Evolutionary conservation across 2,113 vertebrate species (phyloP).

Genomic region (Oreochromis niloticus): DNA sequence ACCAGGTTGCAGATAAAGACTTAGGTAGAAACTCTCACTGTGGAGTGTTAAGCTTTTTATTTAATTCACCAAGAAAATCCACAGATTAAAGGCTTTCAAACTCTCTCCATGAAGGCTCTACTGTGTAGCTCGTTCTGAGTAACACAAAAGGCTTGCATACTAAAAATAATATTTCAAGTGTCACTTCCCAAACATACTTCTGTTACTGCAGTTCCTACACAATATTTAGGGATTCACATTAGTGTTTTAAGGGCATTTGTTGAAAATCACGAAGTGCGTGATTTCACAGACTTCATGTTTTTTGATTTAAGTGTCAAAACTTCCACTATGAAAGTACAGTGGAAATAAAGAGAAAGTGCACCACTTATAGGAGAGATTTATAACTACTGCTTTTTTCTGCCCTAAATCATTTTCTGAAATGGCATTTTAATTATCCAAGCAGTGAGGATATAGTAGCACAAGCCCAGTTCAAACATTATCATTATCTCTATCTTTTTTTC

Average conservation of each 20-base stretch:
- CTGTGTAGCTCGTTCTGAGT: not conserved
- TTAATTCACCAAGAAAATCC: not conserved
- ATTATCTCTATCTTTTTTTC: not conserved
- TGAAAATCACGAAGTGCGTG: not conserved
- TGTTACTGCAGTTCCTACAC: not conserved
- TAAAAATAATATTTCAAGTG: not conserved
- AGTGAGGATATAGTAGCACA: not conserved
- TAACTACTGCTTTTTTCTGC: conserved; percentile 7
- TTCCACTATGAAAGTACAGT: not conserved
- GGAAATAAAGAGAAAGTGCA: conserved; percentile 39
- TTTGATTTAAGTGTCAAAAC: not conserved
- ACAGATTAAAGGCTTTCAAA: conserved; percentile 11
- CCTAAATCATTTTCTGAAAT: not conserved
- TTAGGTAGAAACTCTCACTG: not conserved
- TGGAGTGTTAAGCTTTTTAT: conserved; percentile 4
- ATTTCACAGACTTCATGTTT: not conserved
- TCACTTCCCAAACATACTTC: not conserved
- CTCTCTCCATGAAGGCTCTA: not conserved
- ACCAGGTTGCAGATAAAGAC: not conserved
- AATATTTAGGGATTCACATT: not conserved
- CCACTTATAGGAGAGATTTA: conserved; percentile 32
- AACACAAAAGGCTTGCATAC: not conserved
- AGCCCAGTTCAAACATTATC: not conserved
- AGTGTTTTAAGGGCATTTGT: not conserved
- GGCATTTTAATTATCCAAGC: not conserved